Conservation (phyloP, 2,797 vertebrate species). For the Lagorchestes hirsutus region DNA sequence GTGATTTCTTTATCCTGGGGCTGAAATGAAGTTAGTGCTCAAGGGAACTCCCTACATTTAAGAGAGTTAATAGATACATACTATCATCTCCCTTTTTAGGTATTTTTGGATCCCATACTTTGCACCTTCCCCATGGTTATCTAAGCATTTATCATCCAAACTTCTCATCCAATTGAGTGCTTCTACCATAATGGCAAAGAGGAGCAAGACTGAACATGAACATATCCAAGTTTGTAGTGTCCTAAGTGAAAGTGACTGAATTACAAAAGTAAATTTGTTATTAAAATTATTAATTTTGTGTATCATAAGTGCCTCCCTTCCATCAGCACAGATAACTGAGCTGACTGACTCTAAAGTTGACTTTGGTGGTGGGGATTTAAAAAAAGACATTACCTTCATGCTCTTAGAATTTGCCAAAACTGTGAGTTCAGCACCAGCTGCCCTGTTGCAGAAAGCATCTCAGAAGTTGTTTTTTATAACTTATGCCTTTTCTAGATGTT, state of each 20-base stretch:
- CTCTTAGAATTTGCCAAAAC: conserved; percentile 17
- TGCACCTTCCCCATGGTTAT: neutral
- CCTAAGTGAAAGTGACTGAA: neutral
- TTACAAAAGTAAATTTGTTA: conserved; percentile 1
- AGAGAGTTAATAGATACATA: neutral
- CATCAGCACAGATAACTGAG: conserved; percentile 22
- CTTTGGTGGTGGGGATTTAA: conserved; percentile 2
- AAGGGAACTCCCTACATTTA: neutral
- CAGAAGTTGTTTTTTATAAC: conserved; percentile 17
- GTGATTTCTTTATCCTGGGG: neutral
- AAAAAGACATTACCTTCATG: conserved; percentile 38
- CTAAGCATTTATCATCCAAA: neutral
- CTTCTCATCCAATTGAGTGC: neutral
- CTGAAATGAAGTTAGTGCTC: neutral
- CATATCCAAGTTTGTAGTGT: neutral
- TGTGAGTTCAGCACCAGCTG: neutral
- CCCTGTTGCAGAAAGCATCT: neutral
- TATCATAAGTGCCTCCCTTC: neutral
- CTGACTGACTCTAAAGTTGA: conserved; percentile 27
- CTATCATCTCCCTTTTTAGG: neutral
- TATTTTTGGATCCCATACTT: neutral
- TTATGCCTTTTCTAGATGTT: neutral
- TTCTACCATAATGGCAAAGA: neutral
- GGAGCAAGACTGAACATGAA: neutral
- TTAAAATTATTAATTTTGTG: neutral